Conservation (phyloP, 2,888 invertebrate genomes). For the Andrena hattorfiana region DNA sequence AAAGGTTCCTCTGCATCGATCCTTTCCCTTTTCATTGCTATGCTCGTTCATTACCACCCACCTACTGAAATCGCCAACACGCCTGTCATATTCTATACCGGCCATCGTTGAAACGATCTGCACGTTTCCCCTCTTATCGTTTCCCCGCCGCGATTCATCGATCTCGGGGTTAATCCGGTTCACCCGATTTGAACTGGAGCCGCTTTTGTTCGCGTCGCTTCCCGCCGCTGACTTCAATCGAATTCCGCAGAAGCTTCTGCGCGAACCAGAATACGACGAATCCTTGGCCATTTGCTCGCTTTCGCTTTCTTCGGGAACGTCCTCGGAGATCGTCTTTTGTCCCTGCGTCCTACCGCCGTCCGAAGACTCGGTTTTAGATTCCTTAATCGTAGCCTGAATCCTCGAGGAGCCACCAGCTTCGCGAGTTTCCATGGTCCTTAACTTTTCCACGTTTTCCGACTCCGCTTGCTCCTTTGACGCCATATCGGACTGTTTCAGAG, state of each 20-base stretch:
- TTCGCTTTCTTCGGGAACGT: not conserved
- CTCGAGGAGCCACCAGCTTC: not conserved
- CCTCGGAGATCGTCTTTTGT: not conserved
- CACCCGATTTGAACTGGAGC: not conserved
- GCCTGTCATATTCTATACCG: slow-evolving; percentile 23
- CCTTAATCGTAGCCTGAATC: not conserved
- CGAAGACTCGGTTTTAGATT: not conserved
- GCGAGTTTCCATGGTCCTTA: not conserved
- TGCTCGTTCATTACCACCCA: not conserved
- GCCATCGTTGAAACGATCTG: slow-evolving; percentile 51
- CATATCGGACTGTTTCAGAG: too few relatives aligned
- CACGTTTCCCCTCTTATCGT: not conserved
- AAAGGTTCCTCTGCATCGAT: not conserved
- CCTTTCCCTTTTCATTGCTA: not conserved
- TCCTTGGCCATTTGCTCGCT: not conserved
- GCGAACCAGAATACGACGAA: not conserved
- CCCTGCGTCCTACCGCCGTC: not conserved
- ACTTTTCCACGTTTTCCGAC: too few relatives aligned
- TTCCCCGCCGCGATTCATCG: not conserved
- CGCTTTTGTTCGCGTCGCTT: not conserved
- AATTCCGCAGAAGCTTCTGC: not conserved
- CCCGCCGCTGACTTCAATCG: not conserved
- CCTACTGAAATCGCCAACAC: not conserved
- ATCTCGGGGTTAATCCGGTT: not conserved
- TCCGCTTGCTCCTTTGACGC: not conserved